Percentiles rank a stretch among this genome's conserved stretches.
phyloP scores from a whole-genome alignment of 2,888 invertebrate species.

The Hyposoter didymator region DNA sequence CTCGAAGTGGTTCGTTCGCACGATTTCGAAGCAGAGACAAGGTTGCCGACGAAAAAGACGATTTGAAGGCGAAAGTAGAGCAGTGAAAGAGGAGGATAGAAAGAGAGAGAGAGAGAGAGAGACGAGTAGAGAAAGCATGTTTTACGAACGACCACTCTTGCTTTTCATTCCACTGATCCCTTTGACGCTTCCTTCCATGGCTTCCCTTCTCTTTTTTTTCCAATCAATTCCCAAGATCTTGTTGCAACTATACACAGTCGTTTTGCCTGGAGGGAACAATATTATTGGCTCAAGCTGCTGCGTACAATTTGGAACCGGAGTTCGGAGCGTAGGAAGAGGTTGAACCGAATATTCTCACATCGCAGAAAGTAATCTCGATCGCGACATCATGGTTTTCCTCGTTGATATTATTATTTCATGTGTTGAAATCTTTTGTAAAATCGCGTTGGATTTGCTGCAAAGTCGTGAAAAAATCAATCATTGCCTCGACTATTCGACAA shows the following conservation, averaged over 20 bases:
- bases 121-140: conserved; percentile 52
- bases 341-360: conserved; percentile 22
- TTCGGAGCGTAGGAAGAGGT: conserved; percentile 68
- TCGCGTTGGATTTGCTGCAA: neutral
- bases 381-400: conserved; percentile 37
- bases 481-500: neutral
- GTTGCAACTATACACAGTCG: conserved; percentile 31
- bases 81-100: conserved; percentile 48
- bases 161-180: conserved; percentile 71
- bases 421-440: neutral
- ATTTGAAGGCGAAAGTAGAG: conserved; percentile 55
- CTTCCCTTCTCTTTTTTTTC: conserved; percentile 6
- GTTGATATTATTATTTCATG: neutral
- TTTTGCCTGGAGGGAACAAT: conserved; percentile 76
- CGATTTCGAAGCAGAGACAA: conserved; percentile 66
- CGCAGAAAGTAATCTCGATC: conserved; percentile 13
- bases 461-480: neutral
- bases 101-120: conserved; percentile 53
- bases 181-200: conserved; percentile 41
- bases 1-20: conserved; percentile 73
- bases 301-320: conserved; percentile 79
- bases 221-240: conserved; percentile 49
- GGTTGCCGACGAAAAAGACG: conserved; percentile 62
- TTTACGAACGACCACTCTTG: conserved; percentile 69
- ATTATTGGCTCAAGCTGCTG: conserved; percentile 82